phyloP scores from a whole-genome alignment of 1,140 invertebrate species.

The Drosophila oshimai region DNA sequence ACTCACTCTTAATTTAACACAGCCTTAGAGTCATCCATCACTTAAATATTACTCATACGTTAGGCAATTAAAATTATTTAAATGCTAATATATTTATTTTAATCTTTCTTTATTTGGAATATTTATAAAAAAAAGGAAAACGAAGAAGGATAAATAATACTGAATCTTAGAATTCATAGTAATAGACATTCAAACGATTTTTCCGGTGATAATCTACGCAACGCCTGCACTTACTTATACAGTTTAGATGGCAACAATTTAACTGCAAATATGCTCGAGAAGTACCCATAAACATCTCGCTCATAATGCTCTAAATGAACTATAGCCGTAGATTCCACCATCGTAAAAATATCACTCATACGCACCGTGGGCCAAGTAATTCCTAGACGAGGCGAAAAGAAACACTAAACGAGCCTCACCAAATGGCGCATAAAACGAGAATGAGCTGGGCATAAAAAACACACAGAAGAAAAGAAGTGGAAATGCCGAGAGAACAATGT shows the following conservation, averaged over 20 bases:
- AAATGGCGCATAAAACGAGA: slow-evolving; percentile 38
- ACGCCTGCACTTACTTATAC: background rate
- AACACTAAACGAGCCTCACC: slow-evolving; percentile 5
- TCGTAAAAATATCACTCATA: slow-evolving; percentile 54
- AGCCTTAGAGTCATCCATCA: background rate
- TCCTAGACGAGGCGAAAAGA: slow-evolving; percentile 9
- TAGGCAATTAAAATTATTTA: background rate
- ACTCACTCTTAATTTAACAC: no score
- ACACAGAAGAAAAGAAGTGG: background rate
- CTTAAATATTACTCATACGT: background rate
- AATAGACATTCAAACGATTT: no score
- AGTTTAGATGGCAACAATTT: slow-evolving; percentile 5
- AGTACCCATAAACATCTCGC: slow-evolving; percentile 27
- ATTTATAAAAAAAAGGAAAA: no score
- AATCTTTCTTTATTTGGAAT: no score
- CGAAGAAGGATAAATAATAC: no score
- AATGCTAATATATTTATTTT: no score
- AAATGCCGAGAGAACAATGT: slow-evolving; percentile 26
- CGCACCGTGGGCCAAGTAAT: slow-evolving; percentile 25
- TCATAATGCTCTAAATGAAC: slow-evolving; percentile 43
- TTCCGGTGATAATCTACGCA: background rate
- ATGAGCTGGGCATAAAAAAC: slow-evolving; percentile 33
- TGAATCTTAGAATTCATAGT: no score
- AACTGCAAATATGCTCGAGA: slow-evolving; percentile 12
- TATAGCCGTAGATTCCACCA: slow-evolving; percentile 36